Evolutionary conservation across 64 coral and sea anemone species (phyloP), one percentile per base, ranked within the genome.

Genomic region (Actinia tenebrosa): DNA sequence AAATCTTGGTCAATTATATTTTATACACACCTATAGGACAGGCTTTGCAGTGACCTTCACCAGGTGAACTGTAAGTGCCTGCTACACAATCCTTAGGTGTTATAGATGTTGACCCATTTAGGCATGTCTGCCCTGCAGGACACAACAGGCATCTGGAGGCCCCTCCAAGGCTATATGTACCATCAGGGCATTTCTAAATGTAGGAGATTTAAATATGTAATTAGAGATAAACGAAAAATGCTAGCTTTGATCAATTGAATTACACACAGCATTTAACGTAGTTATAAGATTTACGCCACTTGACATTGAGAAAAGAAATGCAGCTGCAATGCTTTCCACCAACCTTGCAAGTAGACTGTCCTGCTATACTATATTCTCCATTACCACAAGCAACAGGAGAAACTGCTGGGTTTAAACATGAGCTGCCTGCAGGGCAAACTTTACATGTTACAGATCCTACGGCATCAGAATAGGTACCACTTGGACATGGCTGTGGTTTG

Each of bases 301-400:
- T 11, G 56, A 58, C 56, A 58, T 58, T 58, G 10, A 58, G 10
- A 58, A 58, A 58, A 16, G 15, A 58, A 58, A 58, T 66, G 22
- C 63, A 22, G 22, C 5, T 75, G 25, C 69, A 27, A 27, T 30
- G 2, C 42, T 14, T 26, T 1, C 2, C 2, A 86, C 88, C 71
- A 88, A 99, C 97, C 42, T 80, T 91, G 50, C 97, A 99, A n/a
- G 86, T 88, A 80, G 83, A 75, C 82, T 99, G 93, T 44, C 97
- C 97, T 80, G 93, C 86, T 63, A 99, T 95, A 64, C 97, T 99
- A 85, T 92, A 99, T 86, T 93, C 91, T 59, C 97, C 93, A 26
- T 42, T 45, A 46, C 43, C 68, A 84, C 97, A 99, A n/a, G 91
- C 16, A 14, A 56, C 86, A 26, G 97, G 93, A 77, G 93, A 78